Evolutionary conservation across 2,113 vertebrate genomes (phyloP).

Genomic region (Otocyon megalotis): DNA sequence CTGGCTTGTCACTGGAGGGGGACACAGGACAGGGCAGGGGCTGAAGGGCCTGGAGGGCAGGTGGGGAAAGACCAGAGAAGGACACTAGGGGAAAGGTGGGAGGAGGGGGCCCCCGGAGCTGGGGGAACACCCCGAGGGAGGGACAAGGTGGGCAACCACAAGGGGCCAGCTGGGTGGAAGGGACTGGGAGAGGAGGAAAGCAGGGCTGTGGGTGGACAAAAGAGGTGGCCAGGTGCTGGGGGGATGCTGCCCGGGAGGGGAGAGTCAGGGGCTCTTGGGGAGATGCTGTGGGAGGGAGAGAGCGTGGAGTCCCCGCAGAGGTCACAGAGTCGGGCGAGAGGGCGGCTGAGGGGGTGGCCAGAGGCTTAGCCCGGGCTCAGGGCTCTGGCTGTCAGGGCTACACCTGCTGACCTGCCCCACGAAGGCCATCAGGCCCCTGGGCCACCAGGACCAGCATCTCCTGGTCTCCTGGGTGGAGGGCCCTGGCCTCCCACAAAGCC

Average conservation of each 20-base stretch:
- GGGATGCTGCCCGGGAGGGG: neutral
- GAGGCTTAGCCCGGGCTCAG: neutral
- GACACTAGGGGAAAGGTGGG: neutral
- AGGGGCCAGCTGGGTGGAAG: neutral
- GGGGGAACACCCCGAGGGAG: neutral
- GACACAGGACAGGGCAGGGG: neutral
- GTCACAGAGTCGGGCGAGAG: neutral
- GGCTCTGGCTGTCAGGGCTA: neutral
- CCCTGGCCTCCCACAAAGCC: neutral
- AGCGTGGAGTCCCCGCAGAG: neutral
- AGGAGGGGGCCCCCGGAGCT: neutral
- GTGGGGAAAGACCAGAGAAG: neutral
- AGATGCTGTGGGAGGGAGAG: neutral
- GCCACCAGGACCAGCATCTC: neutral
- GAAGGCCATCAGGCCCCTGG: neutral
- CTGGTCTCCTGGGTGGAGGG: neutral
- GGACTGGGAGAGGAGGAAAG: neutral
- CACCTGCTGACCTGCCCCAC: neutral
- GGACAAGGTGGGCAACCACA: neutral
- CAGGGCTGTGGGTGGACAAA: neutral
- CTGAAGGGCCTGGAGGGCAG: neutral
- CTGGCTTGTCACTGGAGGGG: conserved; percentile 23
- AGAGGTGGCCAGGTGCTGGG: neutral
- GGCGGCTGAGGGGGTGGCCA: neutral
- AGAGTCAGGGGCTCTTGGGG: neutral